Evolutionary conservation across 2,888 invertebrate genomes (phyloP), one percentile per base, ranked within the genome.

Genomic region (Cheiracanthium punctorium): DNA sequence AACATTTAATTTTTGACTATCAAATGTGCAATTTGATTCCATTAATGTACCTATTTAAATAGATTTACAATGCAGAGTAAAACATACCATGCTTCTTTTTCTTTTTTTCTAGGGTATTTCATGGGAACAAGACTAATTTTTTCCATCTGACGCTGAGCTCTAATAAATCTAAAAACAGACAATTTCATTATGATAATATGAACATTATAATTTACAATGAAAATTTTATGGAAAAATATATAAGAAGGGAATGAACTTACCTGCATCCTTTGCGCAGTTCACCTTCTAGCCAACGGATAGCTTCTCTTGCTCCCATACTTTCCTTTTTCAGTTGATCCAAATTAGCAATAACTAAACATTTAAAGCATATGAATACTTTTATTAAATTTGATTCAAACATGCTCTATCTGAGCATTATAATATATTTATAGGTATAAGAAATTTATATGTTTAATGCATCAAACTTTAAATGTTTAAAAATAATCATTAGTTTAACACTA

Each of bases 271-370:
- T 95, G 89, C 95, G 95, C 89, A 98, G 94, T 91, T 97, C 97
- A 48, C 94, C 93, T 92, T 98, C 98, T 88, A 98, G 93, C 97
- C 97, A 98, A 89, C 98, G 95, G 86, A 97, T 98, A 2, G 96
- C 97, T 91, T 97, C 97, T 75, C 98, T 94, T 0, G 97, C 97
- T 88, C 95, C 94, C 89, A 95, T 94, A 90, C 95, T 95, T 89
- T 95, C 95, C 87, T 96, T 95, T 93, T 98, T 98, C 90, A 97
- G 92, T 90, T 96, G 95, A 91, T 98, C 98, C 91, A 98, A 92
- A 88, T 96, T 96, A 90, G 96, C 96, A 82, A 98, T 94, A 88
- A 97, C 97, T 97, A 92, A 14, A 93, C 89, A 80, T 7, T 37
- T 7, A 37, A 37, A 37, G 37, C 37, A 7, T 37, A 7, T 37